Evolutionary conservation across 2,888 invertebrate species (phyloP).

Genomic region (Ophion costatus): DNA sequence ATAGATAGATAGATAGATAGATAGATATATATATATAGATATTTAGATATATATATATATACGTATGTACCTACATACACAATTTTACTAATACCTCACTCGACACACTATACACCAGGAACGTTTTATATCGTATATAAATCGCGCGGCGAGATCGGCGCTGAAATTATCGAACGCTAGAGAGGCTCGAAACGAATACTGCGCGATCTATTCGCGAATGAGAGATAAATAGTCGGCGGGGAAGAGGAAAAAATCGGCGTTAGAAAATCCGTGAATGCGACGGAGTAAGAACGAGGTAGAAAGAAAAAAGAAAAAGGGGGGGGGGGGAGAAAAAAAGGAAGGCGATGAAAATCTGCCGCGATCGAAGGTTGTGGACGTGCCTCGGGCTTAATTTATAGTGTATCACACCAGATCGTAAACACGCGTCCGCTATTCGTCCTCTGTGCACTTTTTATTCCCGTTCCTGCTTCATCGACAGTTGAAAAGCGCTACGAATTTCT

Average conservation of each 20-base stretch:
- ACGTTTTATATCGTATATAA: slow-evolving; percentile 66
- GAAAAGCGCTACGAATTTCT: slow-evolving; percentile 27
- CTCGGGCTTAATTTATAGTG: slow-evolving; percentile 62
- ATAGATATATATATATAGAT: slow-evolving; percentile 9
- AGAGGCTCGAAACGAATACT: slow-evolving; percentile 61
- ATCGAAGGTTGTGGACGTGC: slow-evolving; percentile 65
- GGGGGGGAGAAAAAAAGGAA: slow-evolving; percentile 46
- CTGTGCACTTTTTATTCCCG: slow-evolving; percentile 29
- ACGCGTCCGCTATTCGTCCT: slow-evolving; percentile 55
- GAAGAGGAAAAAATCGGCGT: slow-evolving; percentile 9
- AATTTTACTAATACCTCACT: background rate
- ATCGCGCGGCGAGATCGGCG: slow-evolving; percentile 62
- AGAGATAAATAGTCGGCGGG: slow-evolving; percentile 52
- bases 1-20: slow-evolving; percentile 5
- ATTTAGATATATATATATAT: background rate
- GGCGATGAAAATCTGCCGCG: slow-evolving; percentile 62
- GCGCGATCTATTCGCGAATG: slow-evolving; percentile 40
- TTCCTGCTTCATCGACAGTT: slow-evolving; percentile 8
- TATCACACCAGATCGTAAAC: slow-evolving; percentile 33
- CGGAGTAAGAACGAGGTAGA: background rate
- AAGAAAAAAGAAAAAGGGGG: slow-evolving; percentile 36
- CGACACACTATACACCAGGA: slow-evolving; percentile 1
- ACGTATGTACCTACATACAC: background rate
- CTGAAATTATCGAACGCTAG: slow-evolving; percentile 65
- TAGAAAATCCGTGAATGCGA: background rate